Base-by-base conservation (phyloP, 1,140 invertebrate species). In the Akabosia matsudoensis region DNA sequence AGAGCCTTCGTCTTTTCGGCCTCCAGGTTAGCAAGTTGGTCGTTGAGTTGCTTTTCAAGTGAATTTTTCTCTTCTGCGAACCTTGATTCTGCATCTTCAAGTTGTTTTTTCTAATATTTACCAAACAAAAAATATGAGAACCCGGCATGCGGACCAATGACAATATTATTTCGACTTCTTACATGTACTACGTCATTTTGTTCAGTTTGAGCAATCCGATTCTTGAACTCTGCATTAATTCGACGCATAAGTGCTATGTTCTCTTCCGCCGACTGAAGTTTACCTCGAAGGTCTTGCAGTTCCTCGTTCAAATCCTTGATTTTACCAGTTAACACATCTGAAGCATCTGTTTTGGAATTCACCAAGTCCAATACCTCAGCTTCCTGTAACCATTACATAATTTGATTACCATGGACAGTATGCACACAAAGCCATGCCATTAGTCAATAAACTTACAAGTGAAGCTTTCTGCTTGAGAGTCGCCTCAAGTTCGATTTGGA, bases 1-100 rank as follows among this genome's bases (percentile, higher is more conserved):
- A 71, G 86, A 14, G 83, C 80, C 33, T 84, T 84, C 82, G 85
- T 83, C 76, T 87, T 76, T 78, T 87, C 85, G 61, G 79, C 79
- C 79, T 61, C 54, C 14, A 61, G 24, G 14, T 13, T 7, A n/a
- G 24, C 14, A 7, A 61, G 80, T 77, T 84, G 77, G 33, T 86
- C 83, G 33, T 84, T 83, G 2, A 86, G 67, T 16, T 86, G 83
- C 0, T 83, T 83, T 30, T 86, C 82, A 0, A 86, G 77, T 26
- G 87, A 84, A 3, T 83, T 82, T 18, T 77, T 83, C 0, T 84
- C 61, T 31, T 83, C 83, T 13, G 34, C 37, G 16, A 72, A 67
- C 76, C 54, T 73, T 64, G 64, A 26, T 2, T 28, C 83, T 10
- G 85, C 82, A 82, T 85, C 85, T 33, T 84, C 74, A 7, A n/a